Evolutionary conservation across 2,888 invertebrate species (phyloP), one percentile per base, ranked within the genome.

Genomic region (Macaria notata): DNA sequence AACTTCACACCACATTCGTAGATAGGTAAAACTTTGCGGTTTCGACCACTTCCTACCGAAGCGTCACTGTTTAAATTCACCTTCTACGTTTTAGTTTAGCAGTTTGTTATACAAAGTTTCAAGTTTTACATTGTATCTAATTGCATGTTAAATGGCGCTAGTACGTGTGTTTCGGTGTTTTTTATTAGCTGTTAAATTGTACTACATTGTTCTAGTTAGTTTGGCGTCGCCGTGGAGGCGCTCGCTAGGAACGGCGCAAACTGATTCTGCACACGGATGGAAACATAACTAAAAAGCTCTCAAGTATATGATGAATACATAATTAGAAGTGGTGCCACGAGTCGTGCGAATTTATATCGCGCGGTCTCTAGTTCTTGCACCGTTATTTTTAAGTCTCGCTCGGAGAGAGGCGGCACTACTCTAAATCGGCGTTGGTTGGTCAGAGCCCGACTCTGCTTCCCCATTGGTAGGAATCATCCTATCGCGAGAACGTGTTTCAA

Each of bases 1-100:
- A 57, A 65, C 64, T 69, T 70, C 67, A 66, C 65, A 71, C 62
- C 62, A 59, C 69, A 69, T 65, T 68, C 62, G 65, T 70, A 71
- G 76, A 77, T 75, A 71, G 76, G 77, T 75, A 76, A 76, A 66
- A 55, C 51, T 57, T 68, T 69, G 72, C 67, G 74, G 72, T 70
- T 58, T 64, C 56, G 61, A 70, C 75, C 73, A 70, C 75, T 81
- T 79, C 79, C 79, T 71, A 69, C 76, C 75, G 72, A 72, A 75
- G 62, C 36, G 50, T 44, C 9, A 8, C 41, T 41, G 38, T 38
- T 38, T 38, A 38, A 19, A 19, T 19, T 36, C 33, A 36, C 7
- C 33, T 49, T 33, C 30, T 38, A 36, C 43, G 29, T 42, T 41
- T 59, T 54, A 46, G 47, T 59, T 64, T 59, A n/a, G 33, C 59